Conservation (phyloP, 2,888 invertebrate genomes). For the Lasioglossum marginatum region DNA sequence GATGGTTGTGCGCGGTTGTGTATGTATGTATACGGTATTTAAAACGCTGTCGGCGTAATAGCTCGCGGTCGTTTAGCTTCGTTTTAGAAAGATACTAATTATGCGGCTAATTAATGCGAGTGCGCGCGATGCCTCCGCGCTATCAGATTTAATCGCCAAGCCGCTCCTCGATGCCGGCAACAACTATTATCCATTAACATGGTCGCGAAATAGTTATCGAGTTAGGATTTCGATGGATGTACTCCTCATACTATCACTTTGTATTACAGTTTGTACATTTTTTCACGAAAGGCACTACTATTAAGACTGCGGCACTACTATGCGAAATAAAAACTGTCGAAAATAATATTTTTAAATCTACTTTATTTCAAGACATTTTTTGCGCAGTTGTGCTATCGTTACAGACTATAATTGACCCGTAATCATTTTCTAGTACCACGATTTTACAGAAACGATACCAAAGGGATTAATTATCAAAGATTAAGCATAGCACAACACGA, state of each 20-base stretch:
- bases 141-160: constrained; percentile 18
- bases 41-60: constrained; percentile 20
- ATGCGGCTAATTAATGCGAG: constrained; percentile 25
- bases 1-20: background rate
- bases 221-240: background rate
- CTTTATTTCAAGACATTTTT: background rate
- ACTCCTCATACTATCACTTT: background rate
- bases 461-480: background rate
- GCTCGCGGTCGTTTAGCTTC: constrained; percentile 22
- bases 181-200: constrained; percentile 3
- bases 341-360: background rate
- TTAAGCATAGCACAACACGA: background rate
- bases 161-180: background rate
- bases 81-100: constrained; percentile 37
- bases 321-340: background rate
- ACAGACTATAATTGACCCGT: no score
- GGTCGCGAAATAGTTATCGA: background rate
- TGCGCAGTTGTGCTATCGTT: no score
- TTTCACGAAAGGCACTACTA: background rate
- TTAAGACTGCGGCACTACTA: background rate
- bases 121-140: constrained; percentile 11
- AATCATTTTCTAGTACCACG: no score
- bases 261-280: background rate
- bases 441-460: no score
- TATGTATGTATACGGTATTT: constrained; percentile 15